Evolutionary conservation across 2,113 vertebrate species (phyloP), one percentile per base, ranked within the genome.

Genomic region (Pan paniscus): DNA sequence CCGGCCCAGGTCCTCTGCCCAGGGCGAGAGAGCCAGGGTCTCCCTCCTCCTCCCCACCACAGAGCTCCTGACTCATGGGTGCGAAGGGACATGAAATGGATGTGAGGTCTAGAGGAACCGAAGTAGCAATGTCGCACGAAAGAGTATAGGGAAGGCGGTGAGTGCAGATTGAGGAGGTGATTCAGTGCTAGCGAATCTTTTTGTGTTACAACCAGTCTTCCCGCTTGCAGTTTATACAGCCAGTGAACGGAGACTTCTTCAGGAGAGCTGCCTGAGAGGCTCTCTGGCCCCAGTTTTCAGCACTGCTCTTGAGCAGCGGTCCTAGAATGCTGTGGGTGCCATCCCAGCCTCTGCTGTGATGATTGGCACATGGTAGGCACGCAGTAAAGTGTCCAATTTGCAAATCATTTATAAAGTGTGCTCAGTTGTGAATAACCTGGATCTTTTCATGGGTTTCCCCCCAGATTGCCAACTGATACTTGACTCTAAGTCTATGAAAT

Each of bases 211-310:
- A n/a, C 6, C 10, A 4, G 3, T 4, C 9, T 27, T 75, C 25
- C 14, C 4, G 2, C 17, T 22, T 11, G 25, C 35, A 86, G 4
- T 27, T 23, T 84, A 23, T n/a, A 16, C 1, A 48, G 32, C 48
- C 48, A 6, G 14, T 17, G 22, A 52, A 12, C 1, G 10, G 17
- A 8, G 11, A 35, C 72, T 32, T 96, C 55, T 38, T 78, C 2
- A 10, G 6, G 43, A 12, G 0, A 48, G 40, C 46, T 20, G 2
- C 27, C 52, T 20, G 38, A 35, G 43, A 59, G 16, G 59, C 35
- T 12, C 35, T 12, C 16, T 20, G 5, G 9, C 5, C 8, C 7
- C 2, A 13, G 20, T 3, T 18, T 27, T 18, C 12, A 25, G 30
- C 9, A 2, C 20, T 27, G 6, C 14, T 90, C 20, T 30, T 35